These are phyloP conservation scores for Habroteleia sp. DNA, from an alignment of 2,888 invertebrate species.

Conservation along the genomic window DNA sequence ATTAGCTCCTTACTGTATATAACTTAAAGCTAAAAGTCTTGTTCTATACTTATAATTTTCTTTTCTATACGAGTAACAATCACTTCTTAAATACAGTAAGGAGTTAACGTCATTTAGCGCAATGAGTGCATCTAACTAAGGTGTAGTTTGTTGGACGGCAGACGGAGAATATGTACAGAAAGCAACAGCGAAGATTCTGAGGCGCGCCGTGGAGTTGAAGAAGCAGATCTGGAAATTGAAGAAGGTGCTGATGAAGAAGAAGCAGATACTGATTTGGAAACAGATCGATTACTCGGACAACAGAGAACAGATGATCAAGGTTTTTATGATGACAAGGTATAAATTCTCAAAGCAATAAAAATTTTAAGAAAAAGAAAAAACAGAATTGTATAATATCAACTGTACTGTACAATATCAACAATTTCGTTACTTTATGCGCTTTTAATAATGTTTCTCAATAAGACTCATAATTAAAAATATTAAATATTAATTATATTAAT, in stretches of 20 bases:
- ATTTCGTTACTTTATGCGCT: too few relatives aligned
- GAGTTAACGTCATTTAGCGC: constrained; percentile 42
- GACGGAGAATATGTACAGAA: constrained; percentile 78
- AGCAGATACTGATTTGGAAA: constrained; percentile 98
- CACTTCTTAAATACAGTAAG: constrained; percentile 41
- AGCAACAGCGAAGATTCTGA: constrained; percentile 79
- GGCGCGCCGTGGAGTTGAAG: constrained; percentile 74
- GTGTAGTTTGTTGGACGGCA: constrained; percentile 80
- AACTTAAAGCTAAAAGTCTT: too few relatives aligned
- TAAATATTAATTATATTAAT: too few relatives aligned
- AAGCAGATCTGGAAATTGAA: constrained; percentile 77
- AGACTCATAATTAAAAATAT: too few relatives aligned
- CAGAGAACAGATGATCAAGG: constrained; percentile 96
- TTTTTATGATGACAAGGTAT: constrained; percentile 93
- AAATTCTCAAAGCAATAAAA: neutral
- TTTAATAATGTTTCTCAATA: too few relatives aligned
- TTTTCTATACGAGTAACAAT: neutral
- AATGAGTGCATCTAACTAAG: constrained; percentile 79
- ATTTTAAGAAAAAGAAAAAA: too few relatives aligned
- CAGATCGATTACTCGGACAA: constrained; percentile 96
- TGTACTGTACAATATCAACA: too few relatives aligned
- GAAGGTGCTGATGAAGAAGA: constrained; percentile 84
- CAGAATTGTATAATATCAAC: too few relatives aligned
- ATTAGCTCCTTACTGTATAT: constrained; percentile 51
- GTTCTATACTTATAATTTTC: neutral